Evolutionary conservation across 30 jellyfish, hydroid and myxozoan species (phyloP).

Genomic region (Aurelia sp.): DNA sequence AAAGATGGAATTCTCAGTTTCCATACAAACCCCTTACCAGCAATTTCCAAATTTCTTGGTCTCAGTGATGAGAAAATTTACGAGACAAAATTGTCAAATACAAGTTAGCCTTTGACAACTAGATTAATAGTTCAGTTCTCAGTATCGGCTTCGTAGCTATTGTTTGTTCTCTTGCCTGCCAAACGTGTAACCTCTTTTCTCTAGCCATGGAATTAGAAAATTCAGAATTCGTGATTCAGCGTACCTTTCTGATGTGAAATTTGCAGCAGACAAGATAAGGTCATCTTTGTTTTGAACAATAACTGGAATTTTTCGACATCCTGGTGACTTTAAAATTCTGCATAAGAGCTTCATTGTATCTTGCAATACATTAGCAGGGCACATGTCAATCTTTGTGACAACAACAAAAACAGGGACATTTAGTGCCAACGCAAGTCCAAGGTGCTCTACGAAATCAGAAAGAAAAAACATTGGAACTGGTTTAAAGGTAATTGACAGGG

Average conservation of each 20-base stretch:
- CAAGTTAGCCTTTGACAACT: no score
- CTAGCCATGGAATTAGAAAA: no score
- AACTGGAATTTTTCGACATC: constrained; percentile 96
- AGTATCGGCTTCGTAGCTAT: no score
- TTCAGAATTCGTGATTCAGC: no score
- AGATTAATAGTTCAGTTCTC: no score
- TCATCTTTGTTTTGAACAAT: constrained; percentile 86
- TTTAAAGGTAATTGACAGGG: neutral
- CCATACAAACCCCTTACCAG: no score
- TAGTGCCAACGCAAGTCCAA: constrained; percentile 95
- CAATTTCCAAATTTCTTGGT: no score
- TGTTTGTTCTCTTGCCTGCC: no score
- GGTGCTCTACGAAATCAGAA: constrained; percentile 79
- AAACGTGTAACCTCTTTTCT: no score
- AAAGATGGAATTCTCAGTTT: no score
- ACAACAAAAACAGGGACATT: constrained; percentile 96
- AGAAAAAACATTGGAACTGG: neutral
- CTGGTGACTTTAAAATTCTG: constrained; percentile 94
- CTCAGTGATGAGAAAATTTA: no score
- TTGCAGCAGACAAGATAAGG: constrained; percentile 90
- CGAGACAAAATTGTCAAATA: no score
- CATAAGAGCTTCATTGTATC: constrained; percentile 94
- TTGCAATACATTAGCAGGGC: constrained; percentile 95
- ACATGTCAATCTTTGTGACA: constrained; percentile 98
- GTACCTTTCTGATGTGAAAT: constrained; percentile 96